Percentiles rank a stretch among this genome's conserved stretches.
These are phyloP conservation scores for Polydrusus tereticollis DNA, from an alignment of 2,888 invertebrate species.

Conservation along the genomic window DNA sequence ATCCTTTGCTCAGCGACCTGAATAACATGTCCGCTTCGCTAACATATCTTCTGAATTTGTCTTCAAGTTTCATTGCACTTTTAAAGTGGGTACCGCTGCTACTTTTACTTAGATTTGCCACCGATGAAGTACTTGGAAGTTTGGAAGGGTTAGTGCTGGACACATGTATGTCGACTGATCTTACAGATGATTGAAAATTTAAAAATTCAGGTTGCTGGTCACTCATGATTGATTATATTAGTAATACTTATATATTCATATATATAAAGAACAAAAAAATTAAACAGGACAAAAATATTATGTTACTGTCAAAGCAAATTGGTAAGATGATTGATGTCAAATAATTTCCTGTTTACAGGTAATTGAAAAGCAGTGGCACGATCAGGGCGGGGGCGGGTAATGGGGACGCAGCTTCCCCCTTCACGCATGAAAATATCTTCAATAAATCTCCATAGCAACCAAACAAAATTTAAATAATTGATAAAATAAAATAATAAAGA, in stretches of 20 bases:
- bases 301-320: no score
- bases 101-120: not conserved
- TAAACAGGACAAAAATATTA: no score
- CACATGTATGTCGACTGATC: not conserved
- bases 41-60: slow-evolving; percentile 29
- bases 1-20: not conserved
- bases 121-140: not conserved
- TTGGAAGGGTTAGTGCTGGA: not conserved
- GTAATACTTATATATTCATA: not conserved
- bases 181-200: not conserved
- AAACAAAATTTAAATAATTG: no score
- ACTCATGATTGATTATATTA: not conserved
- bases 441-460: no score
- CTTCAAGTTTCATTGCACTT: slow-evolving; percentile 2
- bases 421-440: no score
- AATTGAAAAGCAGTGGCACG: no score
- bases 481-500: no score
- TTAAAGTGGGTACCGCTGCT: not conserved
- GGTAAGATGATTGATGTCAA: no score
- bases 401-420: no score
- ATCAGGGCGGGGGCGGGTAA: no score
- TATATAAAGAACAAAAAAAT: not conserved
- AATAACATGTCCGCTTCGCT: slow-evolving; percentile 25
- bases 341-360: no score
- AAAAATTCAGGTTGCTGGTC: not conserved